Base-by-base conservation (phyloP, 2,113 vertebrate genomes). In the Meleagris gallopavo region DNA sequence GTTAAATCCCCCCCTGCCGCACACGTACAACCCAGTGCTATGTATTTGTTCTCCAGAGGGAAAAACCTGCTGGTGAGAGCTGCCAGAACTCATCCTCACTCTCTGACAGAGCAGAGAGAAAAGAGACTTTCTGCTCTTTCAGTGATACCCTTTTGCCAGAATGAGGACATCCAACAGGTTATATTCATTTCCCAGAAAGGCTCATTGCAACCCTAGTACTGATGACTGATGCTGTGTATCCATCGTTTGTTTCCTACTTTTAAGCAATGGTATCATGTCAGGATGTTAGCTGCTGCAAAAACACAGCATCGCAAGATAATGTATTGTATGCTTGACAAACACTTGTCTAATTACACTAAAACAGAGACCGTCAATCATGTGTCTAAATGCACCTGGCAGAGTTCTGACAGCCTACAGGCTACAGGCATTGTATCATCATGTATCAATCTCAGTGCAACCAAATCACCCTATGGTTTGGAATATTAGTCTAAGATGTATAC, bases 331-430 rank as follows among this genome's bases (percentile, higher is more conserved):
- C 72, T 80, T 94, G 80, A 86, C 50, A 93, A 94, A 94, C 65
- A 78, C 0, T 0, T 92, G 88, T 92, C 92, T 94, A 83, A 94
- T 92, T 80, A 75, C 73, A 90, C 61, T 64, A 86, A 93, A 95
- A 65, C 86, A 77, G 50, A 90, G 64, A 83, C 61, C 46, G 81
- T 96, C 88, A 83, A 77, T 94, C 85, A 55, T 62, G 13, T 15
- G 21, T 55, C 69, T 83, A 83, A 93, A 86, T 60, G n/a, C 38
- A 48, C 29, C 64, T 88, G 83, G 46, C 45, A 91, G 84, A 77
- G 32, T 50, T 64, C 64, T 73, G 64, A 69, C 54, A 88, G 55
- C 60, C 65, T 67, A 81, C 55, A 75, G 67, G 62, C 48, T 80
- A 60, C 85, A 70, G 54, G 60, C 18, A 50, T 76, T 85, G 34